Evolutionary conservation across 2,888 invertebrate species (phyloP), one percentile per base, ranked within the genome.

Genomic region (Branchellion lobata): DNA sequence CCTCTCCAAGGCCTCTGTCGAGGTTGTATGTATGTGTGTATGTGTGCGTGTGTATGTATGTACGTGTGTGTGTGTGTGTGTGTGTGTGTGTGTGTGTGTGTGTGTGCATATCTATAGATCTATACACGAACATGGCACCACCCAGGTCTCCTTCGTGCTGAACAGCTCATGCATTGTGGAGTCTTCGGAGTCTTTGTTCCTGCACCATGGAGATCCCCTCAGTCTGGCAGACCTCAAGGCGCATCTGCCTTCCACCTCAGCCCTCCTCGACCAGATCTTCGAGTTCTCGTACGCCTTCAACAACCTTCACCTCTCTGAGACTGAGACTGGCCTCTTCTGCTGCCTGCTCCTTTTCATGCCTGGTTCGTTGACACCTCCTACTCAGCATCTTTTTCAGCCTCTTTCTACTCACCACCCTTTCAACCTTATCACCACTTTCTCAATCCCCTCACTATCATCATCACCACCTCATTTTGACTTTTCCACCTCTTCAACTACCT

Each of bases 181-280:
- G 0, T 85, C 85, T 18, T 84, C 84, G 47, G 86, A 86, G 82
- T 84, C 85, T 21, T 85, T 87, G 82, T 85, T 84, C 82, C 83
- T 87, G 75, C 84, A 78, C 36, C 53, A 33, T 24, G 65, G 53
- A 0, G 34, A 84, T 61, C 82, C 85, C 18, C 85, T 85, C 18
- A 84, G 84, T 34, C 82, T 85, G 29, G 86, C 86, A 27, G 86
- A 87, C 81, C 85, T 87, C 84, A 87, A 86, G 81, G 81, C 81
- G 27, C 85, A 86, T 65, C 86, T 87, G 79, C 85, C 86, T 0
- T 83, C 86, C 33, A 87, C 86, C 1, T 85, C 86, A 76, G 85
- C 85, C 82, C 87, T 87, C 83, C 85, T 87, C 21, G 87, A 87
- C 78, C 85, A 86, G 27, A 84, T 87, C 81, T 87, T 87, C 83